Evolutionary conservation across 2,113 vertebrate species (phyloP).

Genomic region (Recurvirostra avosetta): DNA sequence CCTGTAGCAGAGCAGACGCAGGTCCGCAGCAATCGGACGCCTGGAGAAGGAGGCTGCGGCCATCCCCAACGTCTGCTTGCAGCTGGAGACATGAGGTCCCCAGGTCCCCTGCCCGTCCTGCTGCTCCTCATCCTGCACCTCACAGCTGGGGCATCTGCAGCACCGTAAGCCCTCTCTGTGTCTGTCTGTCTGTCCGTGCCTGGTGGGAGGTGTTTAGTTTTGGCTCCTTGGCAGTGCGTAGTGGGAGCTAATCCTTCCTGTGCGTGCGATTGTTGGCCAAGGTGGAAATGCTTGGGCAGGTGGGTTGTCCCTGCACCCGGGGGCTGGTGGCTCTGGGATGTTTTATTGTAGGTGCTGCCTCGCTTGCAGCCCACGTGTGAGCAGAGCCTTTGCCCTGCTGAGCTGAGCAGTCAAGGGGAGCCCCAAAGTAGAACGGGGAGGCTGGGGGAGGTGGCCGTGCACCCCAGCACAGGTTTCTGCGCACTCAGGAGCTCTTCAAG

Average conservation of each 20-base stretch:
- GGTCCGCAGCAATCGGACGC: not conserved
- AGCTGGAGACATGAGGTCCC: not conserved
- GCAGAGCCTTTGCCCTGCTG: not conserved
- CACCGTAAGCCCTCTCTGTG: not conserved
- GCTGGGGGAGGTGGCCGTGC: not conserved
- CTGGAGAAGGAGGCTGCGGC: not conserved
- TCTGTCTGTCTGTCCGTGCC: not conserved
- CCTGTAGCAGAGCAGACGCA: accelerated
- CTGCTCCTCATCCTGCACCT: not conserved
- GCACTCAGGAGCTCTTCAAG: not conserved
- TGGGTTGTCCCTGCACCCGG: not conserved
- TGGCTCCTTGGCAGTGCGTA: accelerated
- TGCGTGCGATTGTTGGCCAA: not conserved
- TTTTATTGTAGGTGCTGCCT: not conserved
- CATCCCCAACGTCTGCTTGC: accelerated
- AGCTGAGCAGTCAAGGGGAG: not conserved
- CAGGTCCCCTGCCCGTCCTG: not conserved
- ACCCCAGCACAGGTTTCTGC: not conserved
- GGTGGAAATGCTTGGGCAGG: not conserved
- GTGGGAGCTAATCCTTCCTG: accelerated
- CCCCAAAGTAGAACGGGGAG: not conserved
- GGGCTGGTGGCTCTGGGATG: not conserved
- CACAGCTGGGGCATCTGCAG: not conserved
- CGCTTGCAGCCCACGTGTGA: not conserved
- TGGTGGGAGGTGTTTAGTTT: not conserved